Conservation (phyloP, 1,140 invertebrate species). For the Elysia chlorotica region DNA sequence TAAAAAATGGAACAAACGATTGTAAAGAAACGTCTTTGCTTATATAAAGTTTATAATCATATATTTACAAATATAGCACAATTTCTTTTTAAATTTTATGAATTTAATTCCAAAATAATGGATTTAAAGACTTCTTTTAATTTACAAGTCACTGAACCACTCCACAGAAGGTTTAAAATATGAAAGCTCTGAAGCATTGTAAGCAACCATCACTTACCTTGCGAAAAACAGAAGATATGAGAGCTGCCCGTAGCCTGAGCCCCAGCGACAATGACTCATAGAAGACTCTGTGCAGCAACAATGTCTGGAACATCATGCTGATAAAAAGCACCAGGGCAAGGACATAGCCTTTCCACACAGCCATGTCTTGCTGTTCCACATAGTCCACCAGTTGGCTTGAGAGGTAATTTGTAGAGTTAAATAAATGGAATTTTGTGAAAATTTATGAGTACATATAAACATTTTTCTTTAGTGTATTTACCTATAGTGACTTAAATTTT, state of each 20-base stretch:
- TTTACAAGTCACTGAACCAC: neutral
- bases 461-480: neutral
- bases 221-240: slow-evolving; percentile 91
- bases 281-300: slow-evolving; percentile 69
- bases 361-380: slow-evolving; percentile 52
- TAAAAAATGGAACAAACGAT: neutral
- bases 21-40: neutral
- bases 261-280: slow-evolving; percentile 71
- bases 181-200: neutral
- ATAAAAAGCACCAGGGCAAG: slow-evolving; percentile 78
- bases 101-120: neutral
- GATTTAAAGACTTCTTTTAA: neutral
- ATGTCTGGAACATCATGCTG: slow-evolving; percentile 80
- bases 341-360: slow-evolving; percentile 81
- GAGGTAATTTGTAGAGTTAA: slow-evolving; percentile 29
- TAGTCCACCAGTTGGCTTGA: slow-evolving; percentile 59
- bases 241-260: slow-evolving; percentile 83
- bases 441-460: neutral
- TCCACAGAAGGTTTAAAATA: neutral
- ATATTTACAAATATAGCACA: neutral
- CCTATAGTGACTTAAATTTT: neutral
- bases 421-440: neutral
- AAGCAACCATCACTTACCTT: slow-evolving; percentile 68
- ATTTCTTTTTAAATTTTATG: neutral
- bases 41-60: neutral